Conservation (phyloP, 2,113 vertebrate genomes). For the Rhinolophus sinicus region DNA sequence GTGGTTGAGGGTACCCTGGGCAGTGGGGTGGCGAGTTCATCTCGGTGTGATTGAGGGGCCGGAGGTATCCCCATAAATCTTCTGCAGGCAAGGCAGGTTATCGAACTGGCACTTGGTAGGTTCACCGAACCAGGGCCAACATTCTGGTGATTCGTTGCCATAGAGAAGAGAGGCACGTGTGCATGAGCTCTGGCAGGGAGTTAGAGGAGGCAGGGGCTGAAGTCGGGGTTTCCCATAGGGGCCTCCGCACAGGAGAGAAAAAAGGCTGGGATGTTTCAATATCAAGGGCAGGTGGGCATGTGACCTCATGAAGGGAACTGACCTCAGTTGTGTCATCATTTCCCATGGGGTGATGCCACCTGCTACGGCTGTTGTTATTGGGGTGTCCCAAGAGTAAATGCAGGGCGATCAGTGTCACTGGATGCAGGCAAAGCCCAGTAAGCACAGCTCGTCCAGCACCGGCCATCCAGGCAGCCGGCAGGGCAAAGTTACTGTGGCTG, state of each 20-base stretch:
- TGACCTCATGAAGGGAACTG: neutral
- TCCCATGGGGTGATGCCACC: neutral
- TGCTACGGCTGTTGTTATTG: neutral
- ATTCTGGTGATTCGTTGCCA: neutral
- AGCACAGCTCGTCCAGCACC: neutral
- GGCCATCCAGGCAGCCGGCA: neutral
- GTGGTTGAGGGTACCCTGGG: neutral
- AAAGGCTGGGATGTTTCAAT: neutral
- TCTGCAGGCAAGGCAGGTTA: neutral
- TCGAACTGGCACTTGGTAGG: too few relatives aligned
- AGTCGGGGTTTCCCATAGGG: neutral
- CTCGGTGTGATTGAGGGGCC: neutral
- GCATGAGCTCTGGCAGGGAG: neutral
- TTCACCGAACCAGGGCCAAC: neutral
- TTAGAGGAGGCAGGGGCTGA: too few relatives aligned
- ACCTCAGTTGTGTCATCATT: neutral
- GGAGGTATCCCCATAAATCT: too few relatives aligned
- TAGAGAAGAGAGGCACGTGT: neutral
- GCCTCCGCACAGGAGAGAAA: neutral
- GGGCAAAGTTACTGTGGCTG: too few relatives aligned
- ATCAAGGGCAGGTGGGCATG: neutral
- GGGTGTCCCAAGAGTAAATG: neutral
- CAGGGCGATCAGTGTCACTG: too few relatives aligned
- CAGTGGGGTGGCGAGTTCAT: accelerated
- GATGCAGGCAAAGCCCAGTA: neutral